Percentiles rank a stretch among this genome's conserved stretches.
Evolutionary conservation across 1,140 invertebrate genomes (phyloP).

Genomic region (Magallana angulata): DNA sequence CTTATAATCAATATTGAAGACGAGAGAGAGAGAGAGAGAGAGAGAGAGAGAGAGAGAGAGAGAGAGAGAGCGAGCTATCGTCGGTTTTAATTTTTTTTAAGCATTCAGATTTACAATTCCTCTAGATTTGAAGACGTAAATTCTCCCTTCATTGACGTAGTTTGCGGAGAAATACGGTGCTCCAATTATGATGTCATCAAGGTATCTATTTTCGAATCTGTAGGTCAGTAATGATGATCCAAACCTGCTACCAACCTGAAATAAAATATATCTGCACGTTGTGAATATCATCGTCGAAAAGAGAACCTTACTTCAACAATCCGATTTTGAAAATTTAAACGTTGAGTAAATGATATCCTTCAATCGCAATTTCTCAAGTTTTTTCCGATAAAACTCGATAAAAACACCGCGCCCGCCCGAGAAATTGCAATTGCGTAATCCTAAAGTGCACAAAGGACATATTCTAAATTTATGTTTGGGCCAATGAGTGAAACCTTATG

Average conservation of each 20-base stretch:
- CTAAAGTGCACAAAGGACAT: not conserved
- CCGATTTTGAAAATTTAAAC: no score
- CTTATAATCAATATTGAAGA: not conserved
- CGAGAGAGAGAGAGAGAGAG: not conserved
- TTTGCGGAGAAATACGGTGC: constrained; percentile 44
- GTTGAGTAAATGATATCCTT: no score
- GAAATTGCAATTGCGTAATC: no score
- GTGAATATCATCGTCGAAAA: no score
- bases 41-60: not conserved
- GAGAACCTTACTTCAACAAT: no score
- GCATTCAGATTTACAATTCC: constrained; percentile 34
- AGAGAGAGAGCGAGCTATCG: not conserved
- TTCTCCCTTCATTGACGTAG: constrained; percentile 40
- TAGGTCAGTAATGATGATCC: not conserved
- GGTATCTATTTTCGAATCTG: not conserved
- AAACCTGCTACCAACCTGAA: not conserved
- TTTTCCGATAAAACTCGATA: no score
- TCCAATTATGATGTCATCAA: constrained; percentile 42
- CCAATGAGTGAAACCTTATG: not conserved
- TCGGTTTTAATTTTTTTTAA: no score
- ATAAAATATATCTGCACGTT: no score
- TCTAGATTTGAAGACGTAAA: constrained; percentile 47
- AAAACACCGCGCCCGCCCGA: no score
- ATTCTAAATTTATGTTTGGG: not conserved
- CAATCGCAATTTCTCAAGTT: no score